phyloP scores from a whole-genome alignment of 2,888 invertebrate species.

The Xylocampa areola region DNA sequence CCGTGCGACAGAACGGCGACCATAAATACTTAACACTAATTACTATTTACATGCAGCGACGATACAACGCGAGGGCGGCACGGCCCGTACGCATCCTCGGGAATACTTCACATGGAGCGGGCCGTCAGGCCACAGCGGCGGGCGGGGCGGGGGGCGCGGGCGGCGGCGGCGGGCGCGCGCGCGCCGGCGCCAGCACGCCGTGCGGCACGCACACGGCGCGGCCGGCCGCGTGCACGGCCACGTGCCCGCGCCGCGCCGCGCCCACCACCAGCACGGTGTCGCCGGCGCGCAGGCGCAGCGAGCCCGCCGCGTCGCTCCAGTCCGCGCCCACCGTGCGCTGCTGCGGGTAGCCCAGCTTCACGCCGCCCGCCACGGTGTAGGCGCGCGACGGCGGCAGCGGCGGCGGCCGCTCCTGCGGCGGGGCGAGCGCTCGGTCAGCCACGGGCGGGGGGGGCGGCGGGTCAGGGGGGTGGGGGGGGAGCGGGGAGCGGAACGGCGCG shows the following conservation, averaged over 20 bases:
- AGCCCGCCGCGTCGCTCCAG: conserved; percentile 90
- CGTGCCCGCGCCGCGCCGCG: conserved; percentile 96
- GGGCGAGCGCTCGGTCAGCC: conserved; percentile 20
- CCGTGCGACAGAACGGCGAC: conserved; percentile 19
- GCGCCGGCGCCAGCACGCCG: conserved; percentile 82
- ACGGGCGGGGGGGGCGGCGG: conserved; percentile 18
- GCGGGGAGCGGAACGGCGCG: conserved; percentile 34
- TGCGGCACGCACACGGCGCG: conserved; percentile 83
- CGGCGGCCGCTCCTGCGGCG: conserved; percentile 94
- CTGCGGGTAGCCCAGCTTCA: conserved; percentile 97
- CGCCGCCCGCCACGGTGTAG: conserved; percentile 97
- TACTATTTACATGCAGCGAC: conserved; percentile 70
- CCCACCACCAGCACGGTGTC: conserved; percentile 96
- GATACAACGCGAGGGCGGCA: conserved; percentile 5
- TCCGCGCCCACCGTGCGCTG: conserved; percentile 97
- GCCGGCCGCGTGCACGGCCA: conserved; percentile 92
- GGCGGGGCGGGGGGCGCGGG: conserved; percentile 63
- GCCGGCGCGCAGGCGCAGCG: conserved; percentile 91
- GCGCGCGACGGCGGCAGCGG: conserved; percentile 97
- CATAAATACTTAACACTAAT: conserved; percentile 74
- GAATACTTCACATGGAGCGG: too few species aligned
- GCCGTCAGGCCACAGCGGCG: conserved; percentile 20
- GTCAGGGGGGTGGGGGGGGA: conserved; percentile 14
- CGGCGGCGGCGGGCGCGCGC: conserved; percentile 75
- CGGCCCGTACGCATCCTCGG: too few species aligned